Base-by-base conservation (phyloP, 2,797 vertebrate species). In the Ctenopoma multispine region DNA sequence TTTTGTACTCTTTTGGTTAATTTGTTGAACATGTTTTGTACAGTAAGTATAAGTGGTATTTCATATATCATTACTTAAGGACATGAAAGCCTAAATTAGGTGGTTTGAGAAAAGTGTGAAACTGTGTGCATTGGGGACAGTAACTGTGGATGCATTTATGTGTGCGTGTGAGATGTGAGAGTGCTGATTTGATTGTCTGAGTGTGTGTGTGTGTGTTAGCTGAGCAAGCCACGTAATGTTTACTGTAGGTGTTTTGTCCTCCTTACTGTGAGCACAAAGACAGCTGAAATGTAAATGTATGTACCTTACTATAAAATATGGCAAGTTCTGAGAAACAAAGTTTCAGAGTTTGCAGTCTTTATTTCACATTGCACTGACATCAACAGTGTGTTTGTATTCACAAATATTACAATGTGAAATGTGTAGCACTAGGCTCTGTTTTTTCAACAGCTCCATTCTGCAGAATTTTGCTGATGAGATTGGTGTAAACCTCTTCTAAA, bases 231-330 rank as follows among this genome's bases (percentile, higher is more conserved):
- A 68, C 77, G 72, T 77, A 60, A 68, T 80, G 89, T 91, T 90
- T 89, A 81, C 80, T 79, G 75, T 89, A 58, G 67, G 75, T 91
- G 87, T 91, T 88, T 87, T 80, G 80, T 89, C 83, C 86, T 86
- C 82, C 60, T 93, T 77, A 92, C 89, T 91, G 88, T 94, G 92
- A 94, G 93, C 93, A 94, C 92, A 94, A 94, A 88, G 86, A 87
- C 82, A 88, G 92, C 77, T 86, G 83, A 90, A 88, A 89, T 93
- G 89, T 93, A 91, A 86, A 87, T 94, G 90, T 92, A 84, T 92
- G 90, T 93, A 93, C 74, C 86, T 92, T 92, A 92, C 79, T 92
- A 94, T 94, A 93, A 95, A 94, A 92, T 48, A 82, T 87, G 77
- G 84, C 88, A 92, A 89, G 81, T 90, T 93, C 90, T 88, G 76